Percentiles rank a stretch among this genome's conserved stretches.
phyloP scores from a whole-genome alignment of 2,888 invertebrate genomes.

The Caenorhabditis sp. region DNA sequence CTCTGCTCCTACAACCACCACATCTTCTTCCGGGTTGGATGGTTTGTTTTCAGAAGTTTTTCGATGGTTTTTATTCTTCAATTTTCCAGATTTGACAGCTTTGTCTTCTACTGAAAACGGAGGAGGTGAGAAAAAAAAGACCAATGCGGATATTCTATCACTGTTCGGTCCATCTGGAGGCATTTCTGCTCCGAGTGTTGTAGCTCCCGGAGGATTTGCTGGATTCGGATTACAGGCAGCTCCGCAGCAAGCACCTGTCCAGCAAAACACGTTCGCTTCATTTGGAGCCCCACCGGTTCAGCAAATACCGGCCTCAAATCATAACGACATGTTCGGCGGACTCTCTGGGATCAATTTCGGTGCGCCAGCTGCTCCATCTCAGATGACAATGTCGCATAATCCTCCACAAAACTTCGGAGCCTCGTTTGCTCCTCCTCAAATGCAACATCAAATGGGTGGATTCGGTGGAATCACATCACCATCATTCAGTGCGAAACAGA shows the following conservation, averaged over 20 bases:
- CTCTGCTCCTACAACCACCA: constrained; percentile 35
- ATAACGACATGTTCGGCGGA: constrained; percentile 57
- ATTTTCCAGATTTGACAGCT: constrained; percentile 34
- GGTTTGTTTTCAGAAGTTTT: constrained; percentile 3
- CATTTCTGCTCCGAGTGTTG: constrained; percentile 50
- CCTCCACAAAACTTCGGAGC: constrained; percentile 32
- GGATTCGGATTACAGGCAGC: constrained; percentile 71
- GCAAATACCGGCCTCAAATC: neutral
- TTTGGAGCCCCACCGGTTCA: constrained; percentile 22
- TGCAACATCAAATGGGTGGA: constrained; percentile 11
- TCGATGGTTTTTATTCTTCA: neutral
- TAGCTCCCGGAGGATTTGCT: constrained; percentile 72
- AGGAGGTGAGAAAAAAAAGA: constrained; percentile 59
- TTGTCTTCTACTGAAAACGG: constrained; percentile 19
- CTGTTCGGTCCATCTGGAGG: constrained; percentile 68
- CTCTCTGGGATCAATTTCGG: constrained; percentile 60
- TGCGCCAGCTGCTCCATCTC: constrained; percentile 21
- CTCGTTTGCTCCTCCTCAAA: constrained; percentile 22
- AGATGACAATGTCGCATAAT: constrained; percentile 21
- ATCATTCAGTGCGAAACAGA: constrained; percentile 18
- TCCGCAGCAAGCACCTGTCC: constrained; percentile 24
- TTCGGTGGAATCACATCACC: constrained; percentile 31
- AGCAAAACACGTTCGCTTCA: constrained; percentile 10
- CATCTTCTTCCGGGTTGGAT: constrained; percentile 37
- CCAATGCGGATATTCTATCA: constrained; percentile 74